phyloP scores from a whole-genome alignment of 2,888 invertebrate genomes.

The Coronaproctus castanopsis region DNA sequence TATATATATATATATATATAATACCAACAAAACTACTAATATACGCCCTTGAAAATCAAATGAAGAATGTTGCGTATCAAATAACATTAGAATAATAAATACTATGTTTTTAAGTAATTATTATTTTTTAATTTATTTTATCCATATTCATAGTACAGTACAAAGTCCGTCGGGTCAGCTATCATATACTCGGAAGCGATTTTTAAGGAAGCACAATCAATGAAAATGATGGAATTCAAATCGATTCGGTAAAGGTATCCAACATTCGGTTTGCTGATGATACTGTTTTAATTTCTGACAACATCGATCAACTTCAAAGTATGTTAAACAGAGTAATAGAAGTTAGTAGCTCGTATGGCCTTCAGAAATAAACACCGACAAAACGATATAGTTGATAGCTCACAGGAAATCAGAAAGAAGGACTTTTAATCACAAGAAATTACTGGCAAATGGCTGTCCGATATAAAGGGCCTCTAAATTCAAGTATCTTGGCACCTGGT shows the following conservation, averaged over 20 bases:
- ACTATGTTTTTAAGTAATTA: too few relatives aligned
- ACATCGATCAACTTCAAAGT: not conserved
- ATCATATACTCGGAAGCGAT: not conserved
- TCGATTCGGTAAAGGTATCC: not conserved
- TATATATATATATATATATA: too few relatives aligned
- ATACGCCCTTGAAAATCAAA: too few relatives aligned
- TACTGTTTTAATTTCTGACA: not conserved
- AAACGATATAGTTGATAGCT: not conserved
- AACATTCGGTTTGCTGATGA: not conserved
- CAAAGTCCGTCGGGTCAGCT: too few relatives aligned
- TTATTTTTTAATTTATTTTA: too few relatives aligned
- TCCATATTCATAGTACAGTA: too few relatives aligned
- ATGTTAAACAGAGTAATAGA: not conserved
- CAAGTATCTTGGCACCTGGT: not conserved
- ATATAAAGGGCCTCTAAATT: not conserved
- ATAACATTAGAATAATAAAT: too few relatives aligned
- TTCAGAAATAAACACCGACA: not conserved
- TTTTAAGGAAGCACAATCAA: not conserved
- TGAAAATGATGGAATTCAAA: not conserved
- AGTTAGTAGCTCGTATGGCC: not conserved
- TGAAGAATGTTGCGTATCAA: too few relatives aligned
- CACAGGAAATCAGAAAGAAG: not conserved
- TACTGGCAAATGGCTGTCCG: not conserved
- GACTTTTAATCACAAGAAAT: not conserved
- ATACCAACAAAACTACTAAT: too few relatives aligned